Percentiles rank a stretch among this genome's conserved stretches.
Evolutionary conservation across 2,888 invertebrate genomes (phyloP).

Genomic region (Tiphia femorata): DNA sequence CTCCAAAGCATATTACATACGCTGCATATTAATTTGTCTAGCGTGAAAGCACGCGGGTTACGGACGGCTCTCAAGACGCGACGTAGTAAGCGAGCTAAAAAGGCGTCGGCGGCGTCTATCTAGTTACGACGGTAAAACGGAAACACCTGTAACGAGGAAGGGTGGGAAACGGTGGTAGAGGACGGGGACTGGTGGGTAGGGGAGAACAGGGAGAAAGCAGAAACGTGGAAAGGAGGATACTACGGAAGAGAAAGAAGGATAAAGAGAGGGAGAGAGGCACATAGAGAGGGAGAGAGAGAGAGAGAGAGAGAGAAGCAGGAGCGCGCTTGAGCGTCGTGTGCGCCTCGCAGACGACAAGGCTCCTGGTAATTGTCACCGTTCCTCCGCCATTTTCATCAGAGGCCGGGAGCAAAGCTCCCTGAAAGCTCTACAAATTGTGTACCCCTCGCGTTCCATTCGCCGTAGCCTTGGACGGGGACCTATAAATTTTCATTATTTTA

Average conservation of each 20-base stretch:
- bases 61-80: slow-evolving; percentile 9
- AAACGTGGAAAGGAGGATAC: slow-evolving; percentile 4
- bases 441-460: slow-evolving; percentile 44
- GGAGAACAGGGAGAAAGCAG: slow-evolving; percentile 1
- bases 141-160: slow-evolving; percentile 40
- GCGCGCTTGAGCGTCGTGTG: too few species aligned
- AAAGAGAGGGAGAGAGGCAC: too few species aligned
- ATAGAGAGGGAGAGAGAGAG: too few species aligned
- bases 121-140: slow-evolving; percentile 32
- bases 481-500: slow-evolving; percentile 65
- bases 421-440: slow-evolving; percentile 63
- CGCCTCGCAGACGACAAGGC: slow-evolving; percentile 42
- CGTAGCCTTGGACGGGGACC: slow-evolving; percentile 33
- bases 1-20: too few species aligned
- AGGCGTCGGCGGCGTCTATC: slow-evolving; percentile 37
- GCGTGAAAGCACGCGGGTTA: background rate
- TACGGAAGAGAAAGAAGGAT: slow-evolving; percentile 30
- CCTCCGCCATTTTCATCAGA: slow-evolving; percentile 47
- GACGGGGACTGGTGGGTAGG: slow-evolving; percentile 1
- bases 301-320: slow-evolving; percentile 27
- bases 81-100: slow-evolving; percentile 17
- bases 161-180: slow-evolving; percentile 3
- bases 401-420: slow-evolving; percentile 52
- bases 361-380: slow-evolving; percentile 58
- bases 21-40: too few species aligned